Evolutionary conservation across 30 jellyfish, hydroid and myxozoan genomes (phyloP), one percentile per base, ranked within the genome.

Genomic region (Cassiopea andromeda): DNA sequence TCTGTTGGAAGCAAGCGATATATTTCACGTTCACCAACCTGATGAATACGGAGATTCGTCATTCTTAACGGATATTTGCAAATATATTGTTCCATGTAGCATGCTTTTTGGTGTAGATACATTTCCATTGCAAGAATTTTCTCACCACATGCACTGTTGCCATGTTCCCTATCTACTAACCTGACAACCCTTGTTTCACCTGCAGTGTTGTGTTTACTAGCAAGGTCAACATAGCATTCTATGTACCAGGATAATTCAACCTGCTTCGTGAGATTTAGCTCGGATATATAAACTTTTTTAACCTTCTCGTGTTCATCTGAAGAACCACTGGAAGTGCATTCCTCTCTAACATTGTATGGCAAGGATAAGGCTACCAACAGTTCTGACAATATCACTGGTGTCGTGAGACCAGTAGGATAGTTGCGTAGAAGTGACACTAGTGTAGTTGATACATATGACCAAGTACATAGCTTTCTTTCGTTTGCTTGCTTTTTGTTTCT

Each of bases 1-100:
- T 87, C 94, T 2, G 90, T 87, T 17, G 94, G 94, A 18, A 87
- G 86, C 17, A 87, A 83, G 15, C 94, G 70, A 66, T 60, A 69
- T 10, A 43, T 12, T 18, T 48, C 66, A 6, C 78, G 68, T 3
- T 69, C 68, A 48, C 69, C 80, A 38, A 87, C 80, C 48, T 87
- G 77, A 49, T 77, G 94, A 74, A 87, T 44, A 38, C 94, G 73
- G 38, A 87, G 67, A 43, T 72, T 81, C 46, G 94, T 87, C 94
- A 87, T 87, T 48, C 81, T 59, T 1, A 87, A 16, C 17, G 85
- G 90, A 43, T 77, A 81, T 15, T 27, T 18, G 70, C 45, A 67
- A 6, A 87, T 75, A 19, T 44, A 19, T 1, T 87, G 80, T 87
- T 78, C 94, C 57, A 60, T 46, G 60, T 85, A 78, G 50, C 75